Evolutionary conservation across 2,888 invertebrate genomes (phyloP).

Genomic region (Harmothoe impar): DNA sequence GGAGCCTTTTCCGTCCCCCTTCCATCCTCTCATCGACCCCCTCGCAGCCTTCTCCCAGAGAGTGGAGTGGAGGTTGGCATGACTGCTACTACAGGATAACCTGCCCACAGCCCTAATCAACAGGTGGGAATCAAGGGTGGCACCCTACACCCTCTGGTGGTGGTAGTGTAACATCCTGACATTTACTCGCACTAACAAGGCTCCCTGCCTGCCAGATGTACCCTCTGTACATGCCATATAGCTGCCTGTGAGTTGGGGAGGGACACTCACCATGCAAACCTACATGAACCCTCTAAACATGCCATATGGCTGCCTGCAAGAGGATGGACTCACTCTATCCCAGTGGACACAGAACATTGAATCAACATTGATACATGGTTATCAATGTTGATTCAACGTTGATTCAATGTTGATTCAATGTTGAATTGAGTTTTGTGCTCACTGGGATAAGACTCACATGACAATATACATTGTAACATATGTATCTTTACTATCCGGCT

Average conservation of each 20-base stretch:
- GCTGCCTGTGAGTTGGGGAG: background rate
- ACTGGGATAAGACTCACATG: no score
- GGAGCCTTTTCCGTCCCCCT: background rate
- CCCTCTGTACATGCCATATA: slow-evolving; percentile 3
- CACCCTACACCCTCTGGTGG: background rate
- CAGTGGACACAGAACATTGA: no score
- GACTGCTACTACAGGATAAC: background rate
- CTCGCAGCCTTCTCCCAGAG: background rate
- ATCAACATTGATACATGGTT: no score
- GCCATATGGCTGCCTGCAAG: no score
- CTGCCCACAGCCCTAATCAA: slow-evolving; percentile 15
- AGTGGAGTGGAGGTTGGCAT: slow-evolving; percentile 12
- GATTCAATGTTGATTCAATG: no score
- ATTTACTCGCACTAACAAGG: slow-evolving; percentile 41
- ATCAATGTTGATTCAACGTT: no score
- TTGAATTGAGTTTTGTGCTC: no score
- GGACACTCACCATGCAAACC: no score
- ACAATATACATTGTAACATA: no score
- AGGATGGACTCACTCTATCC: no score
- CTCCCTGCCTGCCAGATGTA: slow-evolving; percentile 28
- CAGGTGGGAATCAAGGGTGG: background rate
- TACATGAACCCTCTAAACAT: no score
- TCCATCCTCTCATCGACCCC: background rate
- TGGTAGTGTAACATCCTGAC: slow-evolving; percentile 12
- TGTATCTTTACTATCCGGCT: no score